Conservation (phyloP, 1,140 invertebrate species). For the Oedothorax gibbosus region DNA sequence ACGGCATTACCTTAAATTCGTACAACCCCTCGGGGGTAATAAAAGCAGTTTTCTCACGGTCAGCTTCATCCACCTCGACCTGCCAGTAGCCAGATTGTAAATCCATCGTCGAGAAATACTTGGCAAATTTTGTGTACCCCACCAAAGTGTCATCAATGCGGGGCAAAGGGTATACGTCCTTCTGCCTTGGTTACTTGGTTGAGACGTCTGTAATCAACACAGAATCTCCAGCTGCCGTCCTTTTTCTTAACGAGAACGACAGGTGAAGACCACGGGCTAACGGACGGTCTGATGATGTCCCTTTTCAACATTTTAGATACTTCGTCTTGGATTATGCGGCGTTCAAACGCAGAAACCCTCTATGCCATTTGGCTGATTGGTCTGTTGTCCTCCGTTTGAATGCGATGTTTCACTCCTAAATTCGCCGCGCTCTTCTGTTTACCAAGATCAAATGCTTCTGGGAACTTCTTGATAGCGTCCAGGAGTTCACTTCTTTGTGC, state of each 20-base stretch:
- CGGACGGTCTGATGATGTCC: neutral
- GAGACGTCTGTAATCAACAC: too few relatives aligned
- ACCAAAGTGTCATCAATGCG: slow-evolving; percentile 68
- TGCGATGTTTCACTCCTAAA: too few relatives aligned
- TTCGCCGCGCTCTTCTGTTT: too few relatives aligned
- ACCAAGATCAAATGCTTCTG: too few relatives aligned
- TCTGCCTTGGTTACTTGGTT: slow-evolving; percentile 18
- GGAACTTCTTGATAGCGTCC: too few relatives aligned
- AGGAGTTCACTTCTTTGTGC: too few relatives aligned
- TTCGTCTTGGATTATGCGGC: neutral
- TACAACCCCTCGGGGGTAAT: slow-evolving; percentile 67
- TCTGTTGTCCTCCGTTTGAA: too few relatives aligned
- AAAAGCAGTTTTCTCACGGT: slow-evolving; percentile 70
- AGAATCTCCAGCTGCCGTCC: slow-evolving; percentile 65
- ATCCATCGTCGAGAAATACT: slow-evolving; percentile 70
- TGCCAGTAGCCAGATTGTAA: slow-evolving; percentile 71
- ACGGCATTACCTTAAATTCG: slow-evolving; percentile 68
- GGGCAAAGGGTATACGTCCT: slow-evolving; percentile 72
- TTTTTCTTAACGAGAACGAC: slow-evolving; percentile 70
- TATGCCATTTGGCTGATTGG: too few relatives aligned
- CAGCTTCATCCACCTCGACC: slow-evolving; percentile 66
- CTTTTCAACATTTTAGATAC: neutral
- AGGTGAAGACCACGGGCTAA: slow-evolving; percentile 67
- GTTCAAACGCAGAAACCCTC: too few relatives aligned
- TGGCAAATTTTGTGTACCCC: slow-evolving; percentile 65